phyloP scores from a whole-genome alignment of 2,113 vertebrate species.

The human (Homo sapiens) region DNA sequence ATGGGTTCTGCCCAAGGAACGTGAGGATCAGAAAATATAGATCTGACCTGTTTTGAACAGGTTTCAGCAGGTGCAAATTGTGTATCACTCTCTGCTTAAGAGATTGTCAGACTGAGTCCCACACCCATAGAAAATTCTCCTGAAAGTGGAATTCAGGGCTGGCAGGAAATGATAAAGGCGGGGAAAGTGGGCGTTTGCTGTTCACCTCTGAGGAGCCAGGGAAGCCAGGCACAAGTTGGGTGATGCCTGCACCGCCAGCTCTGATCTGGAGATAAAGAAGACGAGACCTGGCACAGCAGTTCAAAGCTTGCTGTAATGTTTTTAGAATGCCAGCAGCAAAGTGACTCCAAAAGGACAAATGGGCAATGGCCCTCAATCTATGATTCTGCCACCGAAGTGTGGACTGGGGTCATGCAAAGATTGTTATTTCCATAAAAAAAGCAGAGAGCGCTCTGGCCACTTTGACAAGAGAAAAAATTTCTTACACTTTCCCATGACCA shows the following conservation, averaged over 20 bases:
- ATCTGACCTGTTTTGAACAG: constrained; percentile 49
- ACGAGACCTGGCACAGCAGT: background rate
- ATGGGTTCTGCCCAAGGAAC: background rate
- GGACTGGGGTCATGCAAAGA: background rate
- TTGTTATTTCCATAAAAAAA: background rate
- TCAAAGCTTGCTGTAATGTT: background rate
- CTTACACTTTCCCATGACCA: background rate
- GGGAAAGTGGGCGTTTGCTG: background rate
- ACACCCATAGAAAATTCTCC: constrained; percentile 21
- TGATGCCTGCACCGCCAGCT: background rate
- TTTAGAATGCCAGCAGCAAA: background rate
- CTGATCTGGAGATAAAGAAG: constrained; percentile 13
- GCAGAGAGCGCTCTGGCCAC: background rate
- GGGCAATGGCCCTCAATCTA: background rate
- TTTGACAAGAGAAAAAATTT: background rate
- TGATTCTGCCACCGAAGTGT: background rate
- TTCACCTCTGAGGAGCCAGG: background rate
- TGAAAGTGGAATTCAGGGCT: constrained; percentile 30
- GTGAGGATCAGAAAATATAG: background rate
- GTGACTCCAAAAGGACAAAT: background rate
- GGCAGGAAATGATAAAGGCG: background rate
- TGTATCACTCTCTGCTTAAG: background rate
- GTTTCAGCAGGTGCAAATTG: constrained; percentile 33
- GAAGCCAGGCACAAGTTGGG: background rate
- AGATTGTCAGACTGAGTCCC: background rate